phyloP scores from a whole-genome alignment of 1,140 invertebrate genomes.

The Brachionus rubens region DNA sequence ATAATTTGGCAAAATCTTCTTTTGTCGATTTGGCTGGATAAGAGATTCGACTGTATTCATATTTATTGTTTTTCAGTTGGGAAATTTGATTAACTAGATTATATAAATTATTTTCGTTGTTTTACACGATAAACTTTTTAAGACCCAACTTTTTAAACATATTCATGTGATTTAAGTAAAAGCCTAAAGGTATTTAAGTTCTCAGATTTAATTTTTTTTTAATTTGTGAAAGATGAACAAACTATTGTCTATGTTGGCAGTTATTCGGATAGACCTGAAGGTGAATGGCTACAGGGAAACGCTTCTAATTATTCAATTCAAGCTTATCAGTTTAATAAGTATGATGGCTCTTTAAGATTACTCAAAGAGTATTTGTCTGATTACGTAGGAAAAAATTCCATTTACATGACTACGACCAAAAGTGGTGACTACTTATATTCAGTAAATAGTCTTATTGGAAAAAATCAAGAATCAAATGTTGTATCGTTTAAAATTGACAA shows the following conservation, averaged over 20 bases:
- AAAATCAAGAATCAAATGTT: constrained; percentile 26
- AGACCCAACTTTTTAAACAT: too few species aligned
- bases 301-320: constrained; percentile 21
- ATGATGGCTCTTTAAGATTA: constrained; percentile 10
- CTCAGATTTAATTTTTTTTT: not conserved
- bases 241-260: constrained; percentile 22
- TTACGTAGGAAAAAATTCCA: constrained; percentile 26
- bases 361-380: constrained; percentile 8
- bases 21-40: too few species aligned
- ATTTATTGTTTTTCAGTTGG: too few species aligned
- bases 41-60: too few species aligned
- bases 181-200: not conserved
- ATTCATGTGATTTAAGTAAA: too few species aligned
- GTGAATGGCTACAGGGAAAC: constrained; percentile 11
- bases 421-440: constrained; percentile 17
- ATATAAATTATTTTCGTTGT: too few species aligned
- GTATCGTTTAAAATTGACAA: constrained; percentile 37
- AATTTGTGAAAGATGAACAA: not conserved
- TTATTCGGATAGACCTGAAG: constrained; percentile 13
- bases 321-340: constrained; percentile 1
- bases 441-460: constrained; percentile 8
- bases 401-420: constrained; percentile 21
- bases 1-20: too few species aligned
- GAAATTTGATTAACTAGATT: too few species aligned
- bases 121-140: too few species aligned